Base-by-base conservation (phyloP, 2,888 invertebrate species). In the Gnatocerus cornutus region DNA sequence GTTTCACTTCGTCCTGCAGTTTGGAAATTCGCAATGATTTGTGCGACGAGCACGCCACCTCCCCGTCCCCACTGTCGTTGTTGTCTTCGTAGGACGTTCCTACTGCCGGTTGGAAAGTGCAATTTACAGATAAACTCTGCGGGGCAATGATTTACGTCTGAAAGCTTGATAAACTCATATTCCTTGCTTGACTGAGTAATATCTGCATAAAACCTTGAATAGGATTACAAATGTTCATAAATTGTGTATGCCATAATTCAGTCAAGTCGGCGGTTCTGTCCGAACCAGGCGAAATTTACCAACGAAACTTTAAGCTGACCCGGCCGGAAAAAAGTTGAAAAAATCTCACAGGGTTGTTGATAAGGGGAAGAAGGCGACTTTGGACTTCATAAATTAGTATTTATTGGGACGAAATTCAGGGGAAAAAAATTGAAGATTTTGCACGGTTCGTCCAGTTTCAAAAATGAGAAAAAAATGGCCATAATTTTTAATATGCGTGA, bases 91-190 rank as follows among this genome's bases (percentile, higher is more conserved):
- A 64, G 69, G 69, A 63, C 53, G 66, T 84, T 83, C 85, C 65
- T 41, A 64, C 46, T 61, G 62, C 73, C 72, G 84, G 80, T 87
- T 87, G 88, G 88, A 87, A 89, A 88, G 89, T 90, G 89, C 89
- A 87, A 85, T 87, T 88, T 87, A 87, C 88, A 88, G 90, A 90
- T 89, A 89, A 89, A 84, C 83, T 83, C 82, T 80, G 81, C 79
- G 77, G 82, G 82, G 81, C 86, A 86, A 88, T 90, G 89, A 90
- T 90, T 90, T 89, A 90, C 89, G 87, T 88, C 87, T 87, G 88
- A 89, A 85, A 89, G 89, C 89, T 89, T 89, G 84, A 84, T 85
- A 85, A 85, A 85, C 84, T 84, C 84, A 85, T 84, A 85, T 84
- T 84, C 84, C 83, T 81, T 84, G 84, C 84, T 85, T 85, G 85